Percentiles rank a stretch among this genome's conserved stretches.
phyloP scores from a whole-genome alignment of 2,113 vertebrate genomes.

The Oncorhynchus tshawytscha region DNA sequence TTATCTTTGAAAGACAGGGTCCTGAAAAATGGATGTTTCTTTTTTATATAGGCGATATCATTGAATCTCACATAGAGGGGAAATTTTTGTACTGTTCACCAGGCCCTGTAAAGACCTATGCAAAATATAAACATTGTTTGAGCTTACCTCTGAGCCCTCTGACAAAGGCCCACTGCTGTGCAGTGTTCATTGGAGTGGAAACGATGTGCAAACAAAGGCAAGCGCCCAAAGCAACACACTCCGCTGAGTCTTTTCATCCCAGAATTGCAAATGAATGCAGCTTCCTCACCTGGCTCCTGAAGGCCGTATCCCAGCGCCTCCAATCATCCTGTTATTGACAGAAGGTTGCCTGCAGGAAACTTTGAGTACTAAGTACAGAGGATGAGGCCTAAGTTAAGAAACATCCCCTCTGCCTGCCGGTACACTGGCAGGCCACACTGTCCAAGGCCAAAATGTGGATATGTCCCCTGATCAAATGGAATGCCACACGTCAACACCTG shows the following conservation, averaged over 20 bases:
- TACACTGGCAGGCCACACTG: conserved; percentile 36
- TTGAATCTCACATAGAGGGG: conserved; percentile 20
- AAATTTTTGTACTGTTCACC: conserved; percentile 39
- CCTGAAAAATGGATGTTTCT: no score
- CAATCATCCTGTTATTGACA: conserved; percentile 66
- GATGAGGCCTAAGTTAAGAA: conserved; percentile 57
- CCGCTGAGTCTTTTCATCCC: conserved; percentile 59
- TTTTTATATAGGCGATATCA: conserved; percentile 9
- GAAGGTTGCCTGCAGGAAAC: conserved; percentile 50
- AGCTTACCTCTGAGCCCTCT: conserved; percentile 56
- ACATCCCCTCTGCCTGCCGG: conserved; percentile 24
- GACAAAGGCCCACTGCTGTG: conserved; percentile 54
- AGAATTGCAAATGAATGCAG: conserved; percentile 72
- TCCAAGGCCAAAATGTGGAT: conserved; percentile 51
- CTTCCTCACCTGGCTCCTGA: conserved; percentile 69
- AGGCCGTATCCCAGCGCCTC: conserved; percentile 65
- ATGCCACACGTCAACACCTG: neutral
- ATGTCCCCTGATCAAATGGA: neutral
- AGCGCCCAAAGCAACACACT: conserved; percentile 46
- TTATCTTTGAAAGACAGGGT: no score
- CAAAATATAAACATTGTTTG: conserved; percentile 65
- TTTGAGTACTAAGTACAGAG: conserved; percentile 47
- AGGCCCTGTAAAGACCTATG: conserved; percentile 44
- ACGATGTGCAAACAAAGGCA: conserved; percentile 74
- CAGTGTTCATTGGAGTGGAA: conserved; percentile 70